Conservation (phyloP, 2,888 invertebrate species). For the Strigamia crassipes region DNA sequence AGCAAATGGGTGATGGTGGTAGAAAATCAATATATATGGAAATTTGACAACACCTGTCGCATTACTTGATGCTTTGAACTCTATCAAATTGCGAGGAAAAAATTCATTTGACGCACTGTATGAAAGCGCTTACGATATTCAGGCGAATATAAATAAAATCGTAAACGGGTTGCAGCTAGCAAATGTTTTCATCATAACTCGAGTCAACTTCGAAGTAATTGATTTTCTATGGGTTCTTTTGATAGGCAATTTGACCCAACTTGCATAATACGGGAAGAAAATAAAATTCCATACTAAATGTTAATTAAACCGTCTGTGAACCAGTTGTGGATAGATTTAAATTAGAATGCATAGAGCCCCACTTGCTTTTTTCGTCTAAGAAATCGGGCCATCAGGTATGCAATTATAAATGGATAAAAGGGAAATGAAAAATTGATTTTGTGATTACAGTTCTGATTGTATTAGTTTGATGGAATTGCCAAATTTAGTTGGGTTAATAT, state of each 20-base stretch:
- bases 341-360: background rate
- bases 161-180: background rate
- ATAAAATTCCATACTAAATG: background rate
- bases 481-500: background rate
- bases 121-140: background rate
- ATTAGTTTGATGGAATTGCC: too few relatives aligned
- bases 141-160: background rate
- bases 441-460: background rate
- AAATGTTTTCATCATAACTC: background rate
- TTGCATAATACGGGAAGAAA: too few relatives aligned
- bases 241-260: too few relatives aligned
- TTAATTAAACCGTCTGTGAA: conserved; percentile 25
- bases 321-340: background rate
- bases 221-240: too few relatives aligned
- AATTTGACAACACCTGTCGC: conserved; percentile 17
- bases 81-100: background rate
- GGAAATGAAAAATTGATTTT: background rate
- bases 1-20: background rate
- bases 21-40: background rate
- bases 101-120: background rate
- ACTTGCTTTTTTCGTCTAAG: background rate
- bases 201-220: background rate
- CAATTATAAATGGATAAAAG: background rate
- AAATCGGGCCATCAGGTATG: background rate
- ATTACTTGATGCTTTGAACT: conserved; percentile 6